Percentiles rank a stretch among this genome's conserved stretches.
These are phyloP conservation scores for Sciurus carolinensis DNA, from an alignment of 2,797 vertebrate species.

Conservation along the genomic window DNA sequence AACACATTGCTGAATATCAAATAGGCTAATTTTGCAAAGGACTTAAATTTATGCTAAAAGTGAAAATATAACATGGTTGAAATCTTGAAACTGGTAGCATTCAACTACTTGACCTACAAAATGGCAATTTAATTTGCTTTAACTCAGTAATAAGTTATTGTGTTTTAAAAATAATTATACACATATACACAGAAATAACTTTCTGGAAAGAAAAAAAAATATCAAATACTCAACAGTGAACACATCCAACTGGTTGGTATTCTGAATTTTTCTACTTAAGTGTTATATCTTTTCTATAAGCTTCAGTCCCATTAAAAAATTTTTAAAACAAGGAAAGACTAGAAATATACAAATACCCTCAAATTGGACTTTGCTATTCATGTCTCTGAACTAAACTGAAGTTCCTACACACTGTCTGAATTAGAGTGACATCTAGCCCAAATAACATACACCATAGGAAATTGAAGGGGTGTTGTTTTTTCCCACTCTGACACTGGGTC, in stretches of 20 bases:
- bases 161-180: not conserved
- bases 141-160: not conserved
- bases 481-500: not conserved
- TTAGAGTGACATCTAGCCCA: not conserved
- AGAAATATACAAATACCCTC: not conserved
- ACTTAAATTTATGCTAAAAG: not conserved
- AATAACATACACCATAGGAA: not conserved
- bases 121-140: not conserved
- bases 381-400: not conserved
- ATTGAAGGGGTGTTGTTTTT: not conserved
- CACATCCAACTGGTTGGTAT: not conserved
- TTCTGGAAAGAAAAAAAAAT: not conserved
- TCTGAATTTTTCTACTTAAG: not conserved
- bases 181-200: not conserved
- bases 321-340: conserved; percentile 45
- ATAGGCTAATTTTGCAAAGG: not conserved
- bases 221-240: not conserved
- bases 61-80: not conserved
- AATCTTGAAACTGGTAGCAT: not conserved
- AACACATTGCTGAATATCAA: not conserved
- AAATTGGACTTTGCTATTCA: not conserved
- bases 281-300: not conserved
- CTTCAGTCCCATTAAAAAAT: conserved; percentile 4
- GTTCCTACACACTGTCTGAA: not conserved
- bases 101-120: not conserved